Base-by-base conservation (phyloP, 2,113 vertebrate species). In the Tylochromis polylepis region DNA sequence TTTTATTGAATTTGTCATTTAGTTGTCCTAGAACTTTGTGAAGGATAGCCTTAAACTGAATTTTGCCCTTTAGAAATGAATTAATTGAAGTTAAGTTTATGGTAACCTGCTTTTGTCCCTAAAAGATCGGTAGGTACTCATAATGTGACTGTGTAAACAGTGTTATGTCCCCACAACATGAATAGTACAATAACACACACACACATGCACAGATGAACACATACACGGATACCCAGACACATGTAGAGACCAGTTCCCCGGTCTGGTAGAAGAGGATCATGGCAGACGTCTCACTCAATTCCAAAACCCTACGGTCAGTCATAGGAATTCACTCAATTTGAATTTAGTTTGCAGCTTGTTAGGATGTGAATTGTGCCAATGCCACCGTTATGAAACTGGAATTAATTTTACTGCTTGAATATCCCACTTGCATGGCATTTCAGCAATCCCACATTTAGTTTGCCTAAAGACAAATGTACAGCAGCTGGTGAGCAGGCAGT, bases 291-390 rank as follows among this genome's bases (percentile, higher is more conserved):
- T 91, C 60, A 72, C 85, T 91, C 79, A 62, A 46, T 86, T 81
- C 55, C 67, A 80, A 87, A 91, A 83, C 85, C 82, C 82, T 51
- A 72, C 84, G 87, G 87, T 88, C 84, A 82, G 87, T 72, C 78
- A 60, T 79, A 82, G 86, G 67, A 91, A 89, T 60, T 87, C 67
- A 82, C 79, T 91, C 56, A 75, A 85, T 91, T 87, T 87, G 87
- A 83, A 91, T 89, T 80, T 89, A 65, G 82, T 87, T 89, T 87
- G 85, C 72, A 83, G 83, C 85, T 87, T 87, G 60, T 87, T 87
- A 88, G 67, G 67, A 53, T 82, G 43, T 84, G 84, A 86, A 84
- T 79, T 84, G 60, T 87, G 79, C 82, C 79, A 85, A 51, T 89
- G 60, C 60, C 85, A 89, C 85, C 43, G 70, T 80, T 70, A 82